phyloP scores from a whole-genome alignment of 2,888 invertebrate species.

The Lycophotia porphyrea region DNA sequence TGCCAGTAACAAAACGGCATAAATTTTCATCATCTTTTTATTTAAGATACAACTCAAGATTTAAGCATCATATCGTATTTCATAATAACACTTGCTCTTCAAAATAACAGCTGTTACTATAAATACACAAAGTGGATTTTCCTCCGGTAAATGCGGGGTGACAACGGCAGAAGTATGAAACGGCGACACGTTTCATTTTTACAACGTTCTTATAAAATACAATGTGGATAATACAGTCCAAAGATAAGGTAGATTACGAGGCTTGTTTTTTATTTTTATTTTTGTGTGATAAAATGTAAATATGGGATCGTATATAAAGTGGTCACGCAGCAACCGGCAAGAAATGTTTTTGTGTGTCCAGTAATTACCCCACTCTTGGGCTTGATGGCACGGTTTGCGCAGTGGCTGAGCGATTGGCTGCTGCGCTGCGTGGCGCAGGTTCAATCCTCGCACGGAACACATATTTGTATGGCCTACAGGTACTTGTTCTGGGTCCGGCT shows the following conservation, averaged over 20 bases:
- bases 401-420: not conserved
- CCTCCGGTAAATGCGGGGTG: conserved; percentile 31
- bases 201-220: conserved; percentile 47
- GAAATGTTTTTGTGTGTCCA: not conserved
- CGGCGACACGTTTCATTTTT: conserved; percentile 59
- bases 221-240: conserved; percentile 36
- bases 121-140: conserved; percentile 17
- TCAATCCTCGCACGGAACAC: not conserved
- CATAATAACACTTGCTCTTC: not conserved
- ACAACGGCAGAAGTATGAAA: not conserved
- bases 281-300: conserved; percentile 25
- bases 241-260: conserved; percentile 32
- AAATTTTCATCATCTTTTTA: not conserved
- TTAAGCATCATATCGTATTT: conserved; percentile 7
- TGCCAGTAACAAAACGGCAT: too few species aligned
- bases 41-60: not conserved
- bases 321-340: not conserved
- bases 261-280: conserved; percentile 11
- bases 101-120: conserved; percentile 19
- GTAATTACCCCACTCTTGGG: not conserved
- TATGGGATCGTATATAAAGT: not conserved
- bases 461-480: not conserved
- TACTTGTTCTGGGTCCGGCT: not conserved
- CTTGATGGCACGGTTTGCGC: not conserved
- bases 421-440: not conserved